phyloP scores from a whole-genome alignment of 2,888 invertebrate species.

The Emmelina monodactyla region DNA sequence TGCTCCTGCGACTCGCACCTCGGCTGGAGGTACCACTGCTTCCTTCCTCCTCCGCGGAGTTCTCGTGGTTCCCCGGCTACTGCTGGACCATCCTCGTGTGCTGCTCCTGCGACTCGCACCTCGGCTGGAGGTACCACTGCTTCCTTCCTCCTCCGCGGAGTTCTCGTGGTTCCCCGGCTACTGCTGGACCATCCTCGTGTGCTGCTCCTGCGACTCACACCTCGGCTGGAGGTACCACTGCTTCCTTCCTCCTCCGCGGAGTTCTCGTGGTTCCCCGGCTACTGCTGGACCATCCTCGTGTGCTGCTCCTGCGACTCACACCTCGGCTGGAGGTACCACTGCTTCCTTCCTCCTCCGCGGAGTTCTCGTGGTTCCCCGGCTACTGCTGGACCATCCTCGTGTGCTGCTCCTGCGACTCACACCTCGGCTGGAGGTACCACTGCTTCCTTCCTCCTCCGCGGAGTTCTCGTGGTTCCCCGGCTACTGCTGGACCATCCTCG shows the following conservation, averaged over 20 bases:
- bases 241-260: conserved; percentile 30
- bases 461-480: conserved; percentile 62
- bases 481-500: conserved; percentile 46
- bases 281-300: conserved; percentile 43
- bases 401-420: conserved; percentile 35
- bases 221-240: conserved; percentile 49
- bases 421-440: conserved; percentile 49
- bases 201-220: conserved; percentile 36
- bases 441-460: conserved; percentile 25
- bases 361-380: conserved; percentile 61
- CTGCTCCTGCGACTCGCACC: conserved; percentile 33
- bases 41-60: conserved; percentile 34
- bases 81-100: conserved; percentile 44
- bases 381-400: conserved; percentile 47
- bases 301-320: conserved; percentile 39
- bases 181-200: conserved; percentile 43
- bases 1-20: conserved; percentile 36
- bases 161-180: conserved; percentile 63
- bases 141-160: conserved; percentile 30
- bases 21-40: conserved; percentile 48
- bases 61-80: conserved; percentile 62
- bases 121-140: conserved; percentile 50
- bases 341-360: conserved; percentile 27
- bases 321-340: conserved; percentile 47
- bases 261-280: conserved; percentile 61